Base-by-base conservation (phyloP, 1,140 invertebrate genomes). In the Eriocheir sinensis region DNA sequence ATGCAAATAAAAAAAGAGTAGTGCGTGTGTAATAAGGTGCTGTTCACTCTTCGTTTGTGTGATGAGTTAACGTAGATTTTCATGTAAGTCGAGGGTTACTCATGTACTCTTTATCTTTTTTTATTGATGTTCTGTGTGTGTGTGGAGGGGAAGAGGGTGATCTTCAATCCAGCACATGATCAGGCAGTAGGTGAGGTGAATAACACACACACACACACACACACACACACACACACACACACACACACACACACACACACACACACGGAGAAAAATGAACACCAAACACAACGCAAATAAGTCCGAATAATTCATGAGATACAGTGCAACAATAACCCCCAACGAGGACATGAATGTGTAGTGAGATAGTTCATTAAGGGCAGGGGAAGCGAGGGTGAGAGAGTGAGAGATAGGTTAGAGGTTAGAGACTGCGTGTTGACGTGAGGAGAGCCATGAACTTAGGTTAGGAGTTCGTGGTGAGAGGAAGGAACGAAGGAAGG, bases 211-310 rank as follows among this genome's bases (percentile, higher is more conserved):
- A 8, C 60, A 72, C 60, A 72, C 60, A 72, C 60, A 72, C 60
- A 72, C 60, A 72, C 60, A 8, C 60, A 72, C 60, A 72, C 60
- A 72, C 60, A 72, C 60, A 72, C 60, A 72, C 60, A 72, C 60
- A 72, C 60, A 72, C 60, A 72, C 60, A 72, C 60, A 72, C 60
- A 72, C 60, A 72, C 60, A 72, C 60, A 72, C 60, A 72, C 60
- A 72, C 60, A 72, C 21, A 72, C 27, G 60, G n/a, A n/a, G 21
- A 21, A 27, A n/a, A n/a, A 72, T n/a, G 12, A 72, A n/a, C n/a
- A n/a, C n/a, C n/a, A n/a, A n/a, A n/a, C n/a, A n/a, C n/a, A 21
- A 72, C 60, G n/a, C 27, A 72, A 72, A n/a, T 72, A 72, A 72
- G 8, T 21, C 21, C 21, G 27, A 72, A 72, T 72, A 72, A 72